These are phyloP conservation scores for Bufo bufo DNA, from an alignment of 2,113 vertebrate species.

Conservation along the genomic window DNA sequence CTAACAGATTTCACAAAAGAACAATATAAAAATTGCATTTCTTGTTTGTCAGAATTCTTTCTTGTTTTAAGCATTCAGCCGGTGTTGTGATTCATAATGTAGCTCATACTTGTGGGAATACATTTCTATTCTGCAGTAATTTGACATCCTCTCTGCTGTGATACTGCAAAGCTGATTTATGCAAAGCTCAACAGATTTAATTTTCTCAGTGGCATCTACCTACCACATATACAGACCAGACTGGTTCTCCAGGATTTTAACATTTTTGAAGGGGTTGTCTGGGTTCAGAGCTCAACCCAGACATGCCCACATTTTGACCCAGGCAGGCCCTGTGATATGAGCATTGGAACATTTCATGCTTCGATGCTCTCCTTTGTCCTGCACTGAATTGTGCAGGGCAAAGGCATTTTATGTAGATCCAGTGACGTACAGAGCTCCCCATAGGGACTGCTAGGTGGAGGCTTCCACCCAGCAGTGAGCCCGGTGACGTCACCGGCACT, in stretches of 20 bases:
- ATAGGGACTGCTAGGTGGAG: no score
- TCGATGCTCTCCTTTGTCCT: no score
- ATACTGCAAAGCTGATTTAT: constrained; percentile 13
- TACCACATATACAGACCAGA: neutral
- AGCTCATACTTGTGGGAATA: constrained; percentile 10
- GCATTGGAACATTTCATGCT: no score
- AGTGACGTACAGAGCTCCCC: no score
- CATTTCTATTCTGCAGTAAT: constrained; percentile 29
- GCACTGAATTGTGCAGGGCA: no score
- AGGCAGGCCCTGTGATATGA: no score
- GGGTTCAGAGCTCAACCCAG: no score
- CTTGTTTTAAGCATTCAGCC: constrained; percentile 14
- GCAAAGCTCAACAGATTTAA: constrained; percentile 16
- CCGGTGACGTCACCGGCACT: no score
- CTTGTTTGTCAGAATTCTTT: neutral
- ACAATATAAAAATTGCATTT: constrained; percentile 4
- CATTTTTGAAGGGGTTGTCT: no score
- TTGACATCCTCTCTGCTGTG: constrained; percentile 27
- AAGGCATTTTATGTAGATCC: no score
- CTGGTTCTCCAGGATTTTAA: neutral
- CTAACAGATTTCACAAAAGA: neutral
- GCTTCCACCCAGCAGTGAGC: no score
- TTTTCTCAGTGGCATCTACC: constrained; percentile 18
- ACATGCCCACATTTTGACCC: no score
- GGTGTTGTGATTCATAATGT: constrained; percentile 17